Evolutionary conservation across 2,113 vertebrate species (phyloP).

Genomic region (Tylochromis polylepis): DNA sequence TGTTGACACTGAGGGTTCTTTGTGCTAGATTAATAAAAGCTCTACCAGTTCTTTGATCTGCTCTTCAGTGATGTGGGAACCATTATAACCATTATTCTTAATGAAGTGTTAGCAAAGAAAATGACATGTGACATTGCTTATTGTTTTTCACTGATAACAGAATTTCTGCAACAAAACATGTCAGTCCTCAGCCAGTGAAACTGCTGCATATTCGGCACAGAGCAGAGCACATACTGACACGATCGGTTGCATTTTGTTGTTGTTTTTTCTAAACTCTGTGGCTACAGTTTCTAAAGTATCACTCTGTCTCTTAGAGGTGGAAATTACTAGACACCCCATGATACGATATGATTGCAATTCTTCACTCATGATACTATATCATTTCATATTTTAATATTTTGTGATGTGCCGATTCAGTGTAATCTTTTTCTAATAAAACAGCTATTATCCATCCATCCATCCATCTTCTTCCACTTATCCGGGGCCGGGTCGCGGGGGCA

Average conservation of each 20-base stretch:
- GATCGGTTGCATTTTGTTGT: neutral
- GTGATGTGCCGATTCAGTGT: neutral
- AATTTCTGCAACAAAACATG: neutral
- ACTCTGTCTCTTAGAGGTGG: neutral
- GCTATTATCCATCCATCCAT: too few species aligned
- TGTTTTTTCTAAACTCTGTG: neutral
- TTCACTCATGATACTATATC: neutral
- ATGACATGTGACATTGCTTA: neutral
- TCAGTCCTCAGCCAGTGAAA: neutral
- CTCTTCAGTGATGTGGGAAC: neutral
- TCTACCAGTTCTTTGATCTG: neutral
- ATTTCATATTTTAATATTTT: neutral
- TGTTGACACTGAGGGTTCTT: neutral
- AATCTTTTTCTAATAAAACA: neutral
- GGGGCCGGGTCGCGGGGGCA: too few species aligned
- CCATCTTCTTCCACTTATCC: too few species aligned
- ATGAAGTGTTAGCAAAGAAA: neutral
- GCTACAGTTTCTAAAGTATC: neutral
- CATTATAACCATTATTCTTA: neutral
- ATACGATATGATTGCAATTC: neutral
- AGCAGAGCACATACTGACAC: neutral
- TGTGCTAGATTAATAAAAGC: neutral
- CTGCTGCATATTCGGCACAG: neutral
- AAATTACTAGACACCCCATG: neutral
- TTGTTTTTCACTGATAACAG: neutral